These are phyloP conservation scores for Bos indicus DNA, from an alignment of 2,113 vertebrate genomes.

Conservation along the genomic window DNA sequence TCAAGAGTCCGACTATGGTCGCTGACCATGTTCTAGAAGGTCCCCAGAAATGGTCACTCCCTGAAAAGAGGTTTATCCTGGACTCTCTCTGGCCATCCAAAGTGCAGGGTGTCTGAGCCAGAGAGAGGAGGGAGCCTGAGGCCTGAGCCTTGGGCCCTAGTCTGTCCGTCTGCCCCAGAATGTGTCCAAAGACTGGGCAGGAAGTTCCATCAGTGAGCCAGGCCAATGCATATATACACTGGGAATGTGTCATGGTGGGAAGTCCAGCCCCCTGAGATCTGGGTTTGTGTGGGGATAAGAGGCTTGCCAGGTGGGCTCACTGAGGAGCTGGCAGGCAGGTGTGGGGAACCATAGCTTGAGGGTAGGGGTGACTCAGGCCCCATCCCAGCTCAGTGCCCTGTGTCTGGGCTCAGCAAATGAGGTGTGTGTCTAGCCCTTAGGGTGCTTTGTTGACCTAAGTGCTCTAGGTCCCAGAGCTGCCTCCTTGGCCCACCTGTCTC, in stretches of 20 bases:
- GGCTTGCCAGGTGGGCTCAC: no score
- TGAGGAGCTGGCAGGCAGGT: neutral
- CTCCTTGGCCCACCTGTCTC: neutral
- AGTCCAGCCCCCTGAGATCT: neutral
- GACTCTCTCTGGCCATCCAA: neutral
- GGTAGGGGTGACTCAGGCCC: neutral
- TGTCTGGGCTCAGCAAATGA: neutral
- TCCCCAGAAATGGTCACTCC: neutral
- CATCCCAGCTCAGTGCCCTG: neutral
- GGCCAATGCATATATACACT: neutral
- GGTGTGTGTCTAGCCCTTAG: neutral
- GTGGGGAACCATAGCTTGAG: neutral
- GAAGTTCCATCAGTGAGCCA: neutral
- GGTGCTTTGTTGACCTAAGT: neutral
- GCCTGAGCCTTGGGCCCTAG: neutral
- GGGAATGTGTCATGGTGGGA: fast-evolving
- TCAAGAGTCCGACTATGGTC: neutral
- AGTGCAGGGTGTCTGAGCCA: neutral
- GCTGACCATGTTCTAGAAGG: neutral
- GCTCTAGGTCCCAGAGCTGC: neutral
- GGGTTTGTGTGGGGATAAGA: neutral
- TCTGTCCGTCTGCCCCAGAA: fast-evolving
- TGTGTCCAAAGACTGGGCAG: neutral
- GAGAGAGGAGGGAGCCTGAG: neutral
- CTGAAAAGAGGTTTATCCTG: neutral